Percentiles rank a stretch among this genome's conserved stretches.
Evolutionary conservation across 2,797 vertebrate species (phyloP).

Genomic region (Lindbergichthys nudifrons): DNA sequence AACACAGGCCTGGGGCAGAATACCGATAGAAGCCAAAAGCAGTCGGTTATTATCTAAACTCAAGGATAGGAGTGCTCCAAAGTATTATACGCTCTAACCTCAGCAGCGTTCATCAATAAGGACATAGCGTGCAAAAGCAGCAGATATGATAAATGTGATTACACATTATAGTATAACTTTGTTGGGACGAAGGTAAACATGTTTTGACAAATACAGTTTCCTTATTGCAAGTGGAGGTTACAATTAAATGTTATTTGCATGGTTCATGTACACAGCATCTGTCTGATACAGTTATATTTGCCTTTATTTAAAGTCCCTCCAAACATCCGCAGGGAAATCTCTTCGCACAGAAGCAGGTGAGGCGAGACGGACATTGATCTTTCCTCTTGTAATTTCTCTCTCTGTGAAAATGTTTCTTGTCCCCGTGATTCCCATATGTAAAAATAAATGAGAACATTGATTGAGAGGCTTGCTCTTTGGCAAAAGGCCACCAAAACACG

Average conservation of each 20-base stretch:
- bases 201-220: background rate
- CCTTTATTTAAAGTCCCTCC: constrained; percentile 27
- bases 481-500: constrained; percentile 55
- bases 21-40: constrained; percentile 69
- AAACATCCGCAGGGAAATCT: background rate
- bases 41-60: constrained; percentile 72
- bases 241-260: constrained; percentile 5
- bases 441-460: constrained; percentile 72
- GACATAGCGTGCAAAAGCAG: constrained; percentile 7
- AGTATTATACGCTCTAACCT: constrained; percentile 46
- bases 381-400: constrained; percentile 35
- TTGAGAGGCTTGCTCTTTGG: constrained; percentile 47
- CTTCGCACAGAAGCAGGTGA: constrained; percentile 32
- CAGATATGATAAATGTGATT: constrained; percentile 19
- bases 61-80: constrained; percentile 53
- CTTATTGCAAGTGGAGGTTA: background rate
- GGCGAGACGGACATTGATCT: constrained; percentile 45
- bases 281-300: constrained; percentile 18
- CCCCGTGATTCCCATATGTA: constrained; percentile 56
- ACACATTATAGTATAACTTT: background rate
- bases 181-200: background rate
- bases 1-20: constrained; percentile 72
- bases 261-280: constrained; percentile 10
- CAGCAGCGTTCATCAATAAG: constrained; percentile 41
- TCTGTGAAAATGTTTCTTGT: constrained; percentile 49